Base-by-base conservation (phyloP, 2,797 vertebrate species). In the Cetoscarus ocellatus region DNA sequence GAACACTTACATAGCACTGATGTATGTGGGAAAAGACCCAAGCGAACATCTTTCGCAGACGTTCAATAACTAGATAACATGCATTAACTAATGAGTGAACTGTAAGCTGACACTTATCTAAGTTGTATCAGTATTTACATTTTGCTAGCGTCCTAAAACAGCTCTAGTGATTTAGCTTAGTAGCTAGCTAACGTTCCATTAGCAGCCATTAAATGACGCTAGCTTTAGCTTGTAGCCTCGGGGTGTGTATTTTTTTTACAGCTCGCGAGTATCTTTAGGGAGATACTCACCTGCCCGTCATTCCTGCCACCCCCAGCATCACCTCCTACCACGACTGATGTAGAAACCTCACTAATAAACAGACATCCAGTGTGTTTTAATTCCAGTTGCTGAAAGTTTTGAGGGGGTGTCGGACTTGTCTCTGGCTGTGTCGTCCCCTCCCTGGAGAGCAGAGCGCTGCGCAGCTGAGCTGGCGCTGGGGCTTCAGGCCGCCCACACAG, bases 261-360 rank as follows among this genome's bases (percentile, higher is more conserved):
- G 40, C 4, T 15, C 15, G 8, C n/a, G 10, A 27, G 1, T 1
- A 14, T 58, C 34, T 13, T 34, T 19, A 58, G 3, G 15, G 38
- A 39, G 52, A 36, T 0, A 19, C 74, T 75, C 75, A 95, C 94
- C 93, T 94, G 91, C 94, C 94, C 89, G 93, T 90, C 93, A 94
- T 94, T 47, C 91, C 94, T 19, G 88, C 81, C 38, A 95, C 91
- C 7, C 88, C 93, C 82, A 95, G 90, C 94, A 95, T 95, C 90
- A 63, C 91, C 85, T 74, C 61, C 61, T 0, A 52, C 3, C 51
- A 52, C 48, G 7, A 48, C 56, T 15, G 48, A n/a, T 53, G 54
- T 7, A 51, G 40, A 17, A 11, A 35, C 11, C 7, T 13, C 0
- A 17, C 36, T 18, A 5, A 2, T 40, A 6, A 44, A 12, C 8